Evolutionary conservation across 2,888 invertebrate species (phyloP).

Genomic region (Phasia obesa): DNA sequence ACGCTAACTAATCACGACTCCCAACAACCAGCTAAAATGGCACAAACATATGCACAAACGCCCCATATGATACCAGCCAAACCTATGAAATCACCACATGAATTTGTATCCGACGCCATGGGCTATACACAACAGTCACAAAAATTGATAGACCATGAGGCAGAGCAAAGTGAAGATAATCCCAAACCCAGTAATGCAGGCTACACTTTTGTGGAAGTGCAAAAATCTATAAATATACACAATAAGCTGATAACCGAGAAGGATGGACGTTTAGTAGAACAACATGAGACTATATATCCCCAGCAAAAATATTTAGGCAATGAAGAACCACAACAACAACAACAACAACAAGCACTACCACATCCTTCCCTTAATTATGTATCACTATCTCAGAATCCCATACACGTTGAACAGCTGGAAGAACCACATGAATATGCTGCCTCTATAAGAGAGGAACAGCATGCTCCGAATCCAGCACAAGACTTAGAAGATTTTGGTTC

Average conservation of each 20-base stretch:
- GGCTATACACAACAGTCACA: conserved; percentile 60
- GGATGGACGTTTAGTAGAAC: conserved; percentile 78
- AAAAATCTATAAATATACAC: conserved; percentile 84
- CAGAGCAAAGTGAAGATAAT: conserved; percentile 74
- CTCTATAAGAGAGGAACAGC: conserved; percentile 52
- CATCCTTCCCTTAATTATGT: conserved; percentile 70
- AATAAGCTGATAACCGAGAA: conserved; percentile 82
- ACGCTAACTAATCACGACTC: conserved; percentile 45
- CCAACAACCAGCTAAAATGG: neutral
- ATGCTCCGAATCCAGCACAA: conserved; percentile 41
- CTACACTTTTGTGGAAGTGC: conserved; percentile 86
- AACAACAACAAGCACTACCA: conserved; percentile 18
- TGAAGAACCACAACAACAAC: conserved; percentile 8
- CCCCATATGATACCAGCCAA: conserved; percentile 53
- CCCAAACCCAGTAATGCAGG: conserved; percentile 80
- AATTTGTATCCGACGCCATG: conserved; percentile 76
- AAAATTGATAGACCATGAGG: conserved; percentile 61
- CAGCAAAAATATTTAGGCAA: conserved; percentile 35
- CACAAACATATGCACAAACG: conserved; percentile 21
- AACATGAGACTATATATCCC: conserved; percentile 79
- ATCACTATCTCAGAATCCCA: conserved; percentile 76
- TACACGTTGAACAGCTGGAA: conserved; percentile 76
- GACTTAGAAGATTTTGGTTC: conserved; percentile 70
- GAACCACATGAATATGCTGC: conserved; percentile 68
- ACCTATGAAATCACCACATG: conserved; percentile 73